Base-by-base conservation (phyloP, 2,888 invertebrate species). In the Glyphotaelius pellucidus region DNA sequence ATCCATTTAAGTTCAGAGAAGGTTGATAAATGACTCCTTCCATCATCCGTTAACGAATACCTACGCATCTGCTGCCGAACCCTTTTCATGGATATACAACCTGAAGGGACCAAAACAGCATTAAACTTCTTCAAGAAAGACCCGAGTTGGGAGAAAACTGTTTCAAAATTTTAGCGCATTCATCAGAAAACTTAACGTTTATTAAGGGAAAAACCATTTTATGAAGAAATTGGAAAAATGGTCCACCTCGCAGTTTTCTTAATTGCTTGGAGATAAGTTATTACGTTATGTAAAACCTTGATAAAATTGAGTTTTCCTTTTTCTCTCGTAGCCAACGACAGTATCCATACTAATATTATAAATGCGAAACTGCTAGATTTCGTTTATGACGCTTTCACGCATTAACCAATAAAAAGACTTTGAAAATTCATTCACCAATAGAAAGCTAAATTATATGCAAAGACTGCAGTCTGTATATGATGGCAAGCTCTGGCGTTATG, bases 41-140 rank as follows among this genome's bases (percentile, higher is more conserved):
- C 67, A 67, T 67, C 67, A 67, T 67, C 67, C 67, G 5, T 67
- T 67, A 67, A 67, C 67, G n/a, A 67, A 67, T 67, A 25, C 67
- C 67, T 67, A 67, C 67, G 67, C 67, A 67, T 67, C 67, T 67
- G 67, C 67, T 67, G n/a, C 67, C 67, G n/a, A 67, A 67, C 67
- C 67, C 67, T 67, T 67, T 67, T 67, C 67, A n/a, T 11, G 67
- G 67, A n/a, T 25, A n/a, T 25, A 67, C 67, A 67, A 25, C 67
- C 67, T 25, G 67, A 67, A 67, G 25, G 67, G n/a, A 25, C 25
- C 19, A n/a, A 67, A 67, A 25, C n/a, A n/a, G n/a, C 67, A 25
- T 67, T 25, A 67, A 67, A 67, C 67, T 67, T 67, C n/a, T 67
- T 67, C 3, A 67, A 67, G 67, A 67, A n/a, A 25, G 67, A 25